Conservation (phyloP, 2,797 vertebrate genomes). For the Malacoctenus gilli region DNA sequence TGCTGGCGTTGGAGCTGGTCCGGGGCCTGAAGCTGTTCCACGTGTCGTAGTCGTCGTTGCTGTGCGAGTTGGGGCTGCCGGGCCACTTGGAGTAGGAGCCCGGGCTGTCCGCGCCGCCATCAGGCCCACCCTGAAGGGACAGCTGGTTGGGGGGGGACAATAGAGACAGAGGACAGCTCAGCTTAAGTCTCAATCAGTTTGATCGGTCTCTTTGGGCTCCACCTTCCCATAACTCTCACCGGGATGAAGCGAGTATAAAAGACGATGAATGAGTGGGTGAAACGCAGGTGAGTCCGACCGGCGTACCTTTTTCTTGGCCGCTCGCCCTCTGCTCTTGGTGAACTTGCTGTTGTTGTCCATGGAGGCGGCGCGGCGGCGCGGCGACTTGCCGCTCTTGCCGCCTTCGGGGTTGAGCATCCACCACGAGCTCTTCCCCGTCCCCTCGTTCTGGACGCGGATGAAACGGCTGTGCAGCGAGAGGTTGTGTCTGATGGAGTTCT, state of each 20-base stretch:
- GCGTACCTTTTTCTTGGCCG: slow-evolving; percentile 95
- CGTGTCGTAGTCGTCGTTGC: slow-evolving; percentile 95
- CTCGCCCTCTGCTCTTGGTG: slow-evolving; percentile 94
- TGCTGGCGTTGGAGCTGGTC: slow-evolving; percentile 97
- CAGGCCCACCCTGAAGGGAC: slow-evolving; percentile 90
- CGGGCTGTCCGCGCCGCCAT: slow-evolving; percentile 91
- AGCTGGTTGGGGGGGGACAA: slow-evolving; percentile 67
- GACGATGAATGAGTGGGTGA: too few species aligned
- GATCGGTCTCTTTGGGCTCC: too few species aligned
- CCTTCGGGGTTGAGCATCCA: slow-evolving; percentile 99
- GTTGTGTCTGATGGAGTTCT: slow-evolving; percentile 99
- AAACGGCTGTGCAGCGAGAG: slow-evolving; percentile 98
- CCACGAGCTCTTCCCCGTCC: slow-evolving; percentile 99
- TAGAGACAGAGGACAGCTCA: slow-evolving; percentile 24
- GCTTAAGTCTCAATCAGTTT: too few species aligned
- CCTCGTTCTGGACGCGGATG: slow-evolving; percentile 96
- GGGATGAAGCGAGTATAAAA: too few species aligned
- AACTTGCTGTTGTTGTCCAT: slow-evolving; percentile 99
- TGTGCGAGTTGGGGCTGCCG: slow-evolving; percentile 96
- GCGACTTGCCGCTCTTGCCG: slow-evolving; percentile 97
- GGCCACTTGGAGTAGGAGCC: slow-evolving; percentile 97
- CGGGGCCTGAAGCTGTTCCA: slow-evolving; percentile 96
- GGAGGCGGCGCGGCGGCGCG: slow-evolving; percentile 92
- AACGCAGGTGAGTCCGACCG: too few species aligned
- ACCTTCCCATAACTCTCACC: too few species aligned